Conservation (phyloP, 2,113 vertebrate species). For the Podarcis muralis region DNA sequence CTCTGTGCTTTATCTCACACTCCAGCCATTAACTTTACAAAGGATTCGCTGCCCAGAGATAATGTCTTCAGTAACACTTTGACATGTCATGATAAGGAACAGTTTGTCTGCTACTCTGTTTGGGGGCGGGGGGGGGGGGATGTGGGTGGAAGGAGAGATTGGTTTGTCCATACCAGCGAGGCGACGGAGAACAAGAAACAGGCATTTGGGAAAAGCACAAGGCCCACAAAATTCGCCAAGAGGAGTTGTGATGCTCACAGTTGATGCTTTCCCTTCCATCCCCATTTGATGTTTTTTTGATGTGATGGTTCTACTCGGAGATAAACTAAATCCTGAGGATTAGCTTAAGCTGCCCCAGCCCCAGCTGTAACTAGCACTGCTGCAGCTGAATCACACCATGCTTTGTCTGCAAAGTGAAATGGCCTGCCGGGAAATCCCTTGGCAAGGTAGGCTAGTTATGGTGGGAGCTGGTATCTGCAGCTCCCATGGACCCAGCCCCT, state of each 20-base stretch:
- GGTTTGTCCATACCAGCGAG: neutral
- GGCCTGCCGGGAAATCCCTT: neutral
- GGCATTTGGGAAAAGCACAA: neutral
- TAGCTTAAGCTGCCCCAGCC: conserved; percentile 3
- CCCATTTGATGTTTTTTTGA: conserved; percentile 8
- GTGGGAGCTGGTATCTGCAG: neutral
- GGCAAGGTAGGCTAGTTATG: neutral
- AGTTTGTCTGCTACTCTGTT: conserved; percentile 42
- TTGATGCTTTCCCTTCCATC: neutral
- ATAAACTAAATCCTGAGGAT: conserved; percentile 16
- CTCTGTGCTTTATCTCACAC: conserved; percentile 63
- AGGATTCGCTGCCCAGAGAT: conserved; percentile 69
- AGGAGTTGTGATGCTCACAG: neutral
- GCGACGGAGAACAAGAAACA: neutral
- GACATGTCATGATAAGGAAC: conserved; percentile 70
- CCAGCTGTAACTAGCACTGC: neutral
- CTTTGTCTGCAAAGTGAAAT: neutral
- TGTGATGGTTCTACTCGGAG: conserved; percentile 22
- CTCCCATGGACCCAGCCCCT: neutral
- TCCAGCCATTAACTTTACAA: conserved; percentile 71
- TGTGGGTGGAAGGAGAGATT: conserved; percentile 38
- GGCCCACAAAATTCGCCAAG: conserved; percentile 9
- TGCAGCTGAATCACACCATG: neutral
- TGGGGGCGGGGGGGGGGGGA: conserved; percentile 7
- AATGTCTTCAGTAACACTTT: conserved; percentile 73